Evolutionary conservation across 2,888 invertebrate genomes (phyloP).

Genomic region (Morpho achilles): DNA sequence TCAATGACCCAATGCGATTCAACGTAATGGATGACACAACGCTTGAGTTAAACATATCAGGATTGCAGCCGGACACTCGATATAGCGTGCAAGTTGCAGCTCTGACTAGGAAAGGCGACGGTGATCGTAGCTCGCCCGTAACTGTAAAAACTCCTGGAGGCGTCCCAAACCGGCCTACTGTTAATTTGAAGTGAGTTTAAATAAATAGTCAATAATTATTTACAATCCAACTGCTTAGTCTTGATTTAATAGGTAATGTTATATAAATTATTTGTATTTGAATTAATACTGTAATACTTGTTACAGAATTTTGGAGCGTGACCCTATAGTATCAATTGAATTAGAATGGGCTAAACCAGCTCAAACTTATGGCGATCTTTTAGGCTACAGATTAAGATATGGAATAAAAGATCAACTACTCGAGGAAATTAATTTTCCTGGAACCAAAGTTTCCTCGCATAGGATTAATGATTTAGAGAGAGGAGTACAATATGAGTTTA

Average conservation of each 20-base stretch:
- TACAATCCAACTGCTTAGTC: too few species aligned
- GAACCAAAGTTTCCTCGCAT: conserved; percentile 83
- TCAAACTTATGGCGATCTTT: conserved; percentile 92
- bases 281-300: conserved; percentile 24
- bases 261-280: too few species aligned
- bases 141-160: conserved; percentile 95
- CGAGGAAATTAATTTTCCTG: conserved; percentile 85
- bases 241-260: too few species aligned
- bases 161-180: conserved; percentile 90
- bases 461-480: conserved; percentile 90
- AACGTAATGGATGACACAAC: conserved; percentile 90
- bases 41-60: conserved; percentile 90
- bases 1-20: conserved; percentile 92
- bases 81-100: conserved; percentile 98
- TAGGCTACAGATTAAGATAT: conserved; percentile 92
- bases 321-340: conserved; percentile 92
- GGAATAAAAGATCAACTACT: conserved; percentile 91
- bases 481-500: conserved; percentile 97
- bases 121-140: conserved; percentile 92
- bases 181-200: conserved; percentile 85
- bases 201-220: conserved; percentile 7
- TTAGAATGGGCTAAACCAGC: conserved; percentile 95
- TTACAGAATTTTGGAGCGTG: conserved; percentile 88
- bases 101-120: conserved; percentile 97
- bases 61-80: conserved; percentile 95